These are phyloP conservation scores for Scelioninae gen. 2 DNA, from an alignment of 2,888 invertebrate species.

Conservation along the genomic window DNA sequence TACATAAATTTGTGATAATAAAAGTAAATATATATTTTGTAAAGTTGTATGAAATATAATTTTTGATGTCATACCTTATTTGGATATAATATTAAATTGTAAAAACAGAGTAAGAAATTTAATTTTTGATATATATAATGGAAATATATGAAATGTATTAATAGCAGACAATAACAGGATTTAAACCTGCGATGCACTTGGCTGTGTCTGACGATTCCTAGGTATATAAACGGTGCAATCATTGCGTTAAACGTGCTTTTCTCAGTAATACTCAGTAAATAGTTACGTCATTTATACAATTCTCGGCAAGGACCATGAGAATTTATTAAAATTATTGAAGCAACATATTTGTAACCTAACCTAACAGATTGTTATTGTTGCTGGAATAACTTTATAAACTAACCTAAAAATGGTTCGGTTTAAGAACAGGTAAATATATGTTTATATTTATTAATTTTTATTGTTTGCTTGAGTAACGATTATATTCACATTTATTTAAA, in stretches of 20 bases:
- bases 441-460: not conserved
- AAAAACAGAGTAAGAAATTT: no score
- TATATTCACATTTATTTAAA: no score
- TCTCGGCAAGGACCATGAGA: slow-evolving; percentile 17
- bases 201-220: not conserved
- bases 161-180: slow-evolving; percentile 11
- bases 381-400: not conserved
- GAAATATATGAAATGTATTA: not conserved
- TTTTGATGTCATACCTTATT: no score
- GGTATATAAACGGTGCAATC: slow-evolving; percentile 1
- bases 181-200: slow-evolving; percentile 10
- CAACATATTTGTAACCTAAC: slow-evolving; percentile 20
- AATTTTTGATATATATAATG: no score
- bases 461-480: no score
- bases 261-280: slow-evolving; percentile 12
- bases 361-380: slow-evolving; percentile 28
- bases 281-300: slow-evolving; percentile 24
- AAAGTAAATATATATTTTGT: no score
- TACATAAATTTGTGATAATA: no score
- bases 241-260: slow-evolving; percentile 2
- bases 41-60: no score
- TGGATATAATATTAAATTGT: no score
- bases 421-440: slow-evolving; percentile 79
- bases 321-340: slow-evolving; percentile 12
- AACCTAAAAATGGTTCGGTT: slow-evolving; percentile 79